Percentiles rank a stretch among this genome's conserved stretches.
Evolutionary conservation across 2,888 invertebrate species (phyloP).

Genomic region (Venustoraphidia nigricollis): DNA sequence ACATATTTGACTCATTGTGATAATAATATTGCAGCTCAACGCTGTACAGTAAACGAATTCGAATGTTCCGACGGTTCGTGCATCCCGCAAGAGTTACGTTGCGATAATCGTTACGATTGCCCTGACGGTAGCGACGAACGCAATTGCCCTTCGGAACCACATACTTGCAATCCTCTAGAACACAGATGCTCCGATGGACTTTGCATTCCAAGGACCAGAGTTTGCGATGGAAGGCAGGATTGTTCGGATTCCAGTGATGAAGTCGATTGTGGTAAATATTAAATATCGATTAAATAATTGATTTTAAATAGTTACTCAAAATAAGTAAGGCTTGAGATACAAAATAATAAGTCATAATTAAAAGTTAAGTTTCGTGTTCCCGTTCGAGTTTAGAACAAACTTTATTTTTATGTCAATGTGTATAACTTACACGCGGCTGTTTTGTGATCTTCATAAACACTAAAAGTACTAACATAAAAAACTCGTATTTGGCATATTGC

Average conservation of each 20-base stretch:
- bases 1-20: no score
- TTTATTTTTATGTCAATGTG: no score
- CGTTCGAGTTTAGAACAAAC: no score
- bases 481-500: no score
- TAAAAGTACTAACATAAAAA: no score
- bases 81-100: slow-evolving; percentile 34
- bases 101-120: slow-evolving; percentile 45
- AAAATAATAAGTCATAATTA: no score
- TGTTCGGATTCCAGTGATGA: slow-evolving; percentile 49
- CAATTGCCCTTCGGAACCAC: slow-evolving; percentile 25
- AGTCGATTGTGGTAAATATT: slow-evolving; percentile 38
- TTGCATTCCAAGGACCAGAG: slow-evolving; percentile 36
- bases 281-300: slow-evolving; percentile 1
- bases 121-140: slow-evolving; percentile 37
- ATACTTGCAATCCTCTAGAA: slow-evolving; percentile 33
- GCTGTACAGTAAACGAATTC: slow-evolving; percentile 50
- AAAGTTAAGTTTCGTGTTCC: no score
- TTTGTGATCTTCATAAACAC: no score
- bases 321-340: no score
- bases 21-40: slow-evolving; percentile 17
- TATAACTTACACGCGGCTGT: no score
- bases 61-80: slow-evolving; percentile 42
- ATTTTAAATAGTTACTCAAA: no score
- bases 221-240: slow-evolving; percentile 36
- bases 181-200: slow-evolving; percentile 43